Base-by-base conservation (phyloP, 1,140 invertebrate species). In the Drosophila nigrodunni region DNA sequence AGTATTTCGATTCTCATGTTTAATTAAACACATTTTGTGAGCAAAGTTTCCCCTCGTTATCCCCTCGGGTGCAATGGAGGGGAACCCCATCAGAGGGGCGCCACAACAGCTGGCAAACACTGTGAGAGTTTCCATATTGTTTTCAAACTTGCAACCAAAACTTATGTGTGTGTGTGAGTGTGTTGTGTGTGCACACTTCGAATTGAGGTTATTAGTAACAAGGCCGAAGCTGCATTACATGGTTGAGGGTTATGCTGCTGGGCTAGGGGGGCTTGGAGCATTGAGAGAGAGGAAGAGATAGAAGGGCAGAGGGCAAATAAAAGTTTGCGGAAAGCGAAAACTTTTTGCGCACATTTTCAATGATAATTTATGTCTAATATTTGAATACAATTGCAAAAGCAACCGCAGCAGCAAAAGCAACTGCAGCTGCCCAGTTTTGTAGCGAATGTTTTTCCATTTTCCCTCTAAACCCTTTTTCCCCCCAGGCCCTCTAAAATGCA, bases 201-300 rank as follows among this genome's bases (percentile, higher is more conserved):
- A 78, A 88, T 88, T 88, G 85, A 88, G 83, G 83, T 88, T 88
- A 88, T 88, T 88, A 88, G 83, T 89, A 89, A 89, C 83, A 88
- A 88, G 83, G 83, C 85, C 83, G 78, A 60, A 71, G 69, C 76
- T 50, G 69, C 62, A 76, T 70, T 58, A 30, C 62, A 65, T 46
- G 49, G 57, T 41, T 39, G 55, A 43, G 54, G 34, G 46, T 39
- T 35, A 7, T 4, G 35, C 35, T 47, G 47, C 18, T 4, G 46
- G 43, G 11, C 13, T 54, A 47, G 4, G 2, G 59, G 3, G 3
- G 10, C 37, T 55, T 5, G 59, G 3, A 1, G 10, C 37, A 46
- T 5, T 9, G 3, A 30, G 47, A 37, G 47, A 43, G 41, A 34
- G 41, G 9, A 43, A 39, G 47, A 34, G 44, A 25, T 25, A 9